Conservation (phyloP, 2,113 vertebrate genomes). For the Tylochromis polylepis region DNA sequence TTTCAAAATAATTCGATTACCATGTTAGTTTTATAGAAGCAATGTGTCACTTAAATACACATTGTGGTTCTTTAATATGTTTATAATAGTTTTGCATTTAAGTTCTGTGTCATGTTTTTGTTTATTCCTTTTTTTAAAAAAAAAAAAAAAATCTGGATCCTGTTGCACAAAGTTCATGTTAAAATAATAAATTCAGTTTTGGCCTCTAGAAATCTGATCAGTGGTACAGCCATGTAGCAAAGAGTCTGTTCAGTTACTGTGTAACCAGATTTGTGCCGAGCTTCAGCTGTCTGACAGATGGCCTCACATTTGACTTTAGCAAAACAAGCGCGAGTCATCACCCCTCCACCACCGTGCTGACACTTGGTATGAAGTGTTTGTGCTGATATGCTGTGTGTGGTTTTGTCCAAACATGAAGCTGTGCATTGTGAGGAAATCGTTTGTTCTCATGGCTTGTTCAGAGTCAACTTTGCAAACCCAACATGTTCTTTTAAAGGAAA, state of each 20-base stretch:
- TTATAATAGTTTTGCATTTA: neutral
- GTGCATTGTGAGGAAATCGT: neutral
- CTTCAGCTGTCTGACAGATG: neutral
- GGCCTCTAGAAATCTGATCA: neutral
- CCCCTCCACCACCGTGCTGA: neutral
- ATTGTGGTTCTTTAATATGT: neutral
- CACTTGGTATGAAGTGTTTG: neutral
- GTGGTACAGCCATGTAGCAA: neutral
- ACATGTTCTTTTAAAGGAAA: neutral
- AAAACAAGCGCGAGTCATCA: neutral
- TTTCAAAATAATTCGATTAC: neutral
- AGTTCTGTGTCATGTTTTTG: neutral
- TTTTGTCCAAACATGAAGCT: neutral
- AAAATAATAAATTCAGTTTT: neutral
- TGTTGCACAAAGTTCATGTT: neutral
- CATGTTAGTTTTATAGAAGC: neutral
- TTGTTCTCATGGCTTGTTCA: neutral
- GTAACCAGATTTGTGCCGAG: neutral
- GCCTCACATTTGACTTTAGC: neutral
- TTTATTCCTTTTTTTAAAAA: neutral
- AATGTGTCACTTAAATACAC: neutral
- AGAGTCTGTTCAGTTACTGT: no score
- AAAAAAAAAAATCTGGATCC: neutral
- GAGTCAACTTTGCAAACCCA: neutral
- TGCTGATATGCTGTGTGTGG: neutral